phyloP scores from a whole-genome alignment of 1,140 invertebrate genomes.

The Hylyphantes graminicola region DNA sequence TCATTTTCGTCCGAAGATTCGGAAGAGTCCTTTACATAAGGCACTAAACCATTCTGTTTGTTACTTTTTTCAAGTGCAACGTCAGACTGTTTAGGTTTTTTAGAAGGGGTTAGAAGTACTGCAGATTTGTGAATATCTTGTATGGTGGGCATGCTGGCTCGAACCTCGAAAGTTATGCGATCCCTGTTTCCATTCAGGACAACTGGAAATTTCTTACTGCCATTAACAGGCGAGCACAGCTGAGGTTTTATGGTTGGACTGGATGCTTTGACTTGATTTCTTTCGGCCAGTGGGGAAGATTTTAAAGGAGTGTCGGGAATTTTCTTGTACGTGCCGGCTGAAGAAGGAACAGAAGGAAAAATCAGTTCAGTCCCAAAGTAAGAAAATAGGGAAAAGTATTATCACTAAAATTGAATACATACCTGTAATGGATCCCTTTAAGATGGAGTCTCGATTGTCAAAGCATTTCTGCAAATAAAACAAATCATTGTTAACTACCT shows the following conservation, averaged over 20 bases:
- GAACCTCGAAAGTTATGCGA: conserved; percentile 18
- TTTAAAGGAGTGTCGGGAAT: conserved; percentile 13
- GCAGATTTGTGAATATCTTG: conserved; percentile 9
- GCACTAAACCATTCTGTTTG: conserved; percentile 62
- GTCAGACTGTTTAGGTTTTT: conserved; percentile 6
- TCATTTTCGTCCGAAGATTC: conserved; percentile 65
- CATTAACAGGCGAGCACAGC: background rate
- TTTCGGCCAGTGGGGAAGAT: conserved; percentile 30
- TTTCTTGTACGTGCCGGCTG: conserved; percentile 20
- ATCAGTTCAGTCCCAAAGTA: background rate
- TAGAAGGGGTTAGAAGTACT: background rate
- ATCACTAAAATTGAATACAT: conserved; percentile 12
- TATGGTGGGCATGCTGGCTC: background rate
- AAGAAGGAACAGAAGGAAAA: conserved; percentile 1
- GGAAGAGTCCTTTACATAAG: conserved; percentile 66
- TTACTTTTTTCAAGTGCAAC: conserved; percentile 14
- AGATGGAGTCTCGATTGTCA: conserved; percentile 17
- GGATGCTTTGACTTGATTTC: conserved; percentile 22
- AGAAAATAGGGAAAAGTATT: background rate
- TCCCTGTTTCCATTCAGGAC: conserved; percentile 27
- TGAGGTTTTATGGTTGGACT: conserved; percentile 25
- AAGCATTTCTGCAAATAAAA: conserved; percentile 23
- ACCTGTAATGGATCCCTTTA: conserved; percentile 19
- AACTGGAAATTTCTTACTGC: conserved; percentile 19
- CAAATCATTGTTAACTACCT: too few relatives aligned